Base-by-base conservation (phyloP, 2,113 vertebrate species). In the Grammomys surdaster region DNA sequence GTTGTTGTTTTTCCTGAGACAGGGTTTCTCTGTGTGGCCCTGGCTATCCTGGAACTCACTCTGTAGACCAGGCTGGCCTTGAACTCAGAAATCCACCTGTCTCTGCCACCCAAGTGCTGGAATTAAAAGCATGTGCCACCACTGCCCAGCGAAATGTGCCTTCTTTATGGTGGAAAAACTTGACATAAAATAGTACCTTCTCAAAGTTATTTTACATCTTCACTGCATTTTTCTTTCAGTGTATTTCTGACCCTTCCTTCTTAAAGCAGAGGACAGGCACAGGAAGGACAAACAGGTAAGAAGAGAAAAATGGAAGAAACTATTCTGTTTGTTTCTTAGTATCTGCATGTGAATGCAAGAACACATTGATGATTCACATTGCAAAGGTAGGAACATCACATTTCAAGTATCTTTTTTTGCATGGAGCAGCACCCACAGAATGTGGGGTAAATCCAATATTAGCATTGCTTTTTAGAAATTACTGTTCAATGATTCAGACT, bases 401-500 rank as follows among this genome's bases (percentile, higher is more conserved):
- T 67, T 22, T 12, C 51, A 67, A 65, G 73, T 5, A 7, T 89
- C 54, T 75, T 63, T n/a, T 87, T 31, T 87, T 8, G 91, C 89
- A 60, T 60, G 58, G 20, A 60, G 20, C 5, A 60, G 58, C 17
- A 20, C 48, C 36, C 78, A 90, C 9, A 69, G 22, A 91, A 77
- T 69, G 69, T 22, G 72, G 26, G 87, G 72, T 84, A 97, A 86
- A 80, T 69, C 76, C 5, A 3, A 43, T 81, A 96, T 90, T 88
- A 91, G 13, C 26, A 93, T 26, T 95, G 75, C 12, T 40, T 96
- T 28, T 86, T 82, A 77, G 77, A 98, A 88, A 69, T 78, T 87
- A 89, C 36, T 0, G 95, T 86, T 93, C 72, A 85, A 89, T 96
- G 58, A 93, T 95, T 87, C 96, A 97, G 19, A 20, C 92, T 87